These are phyloP conservation scores for Malurus cyaneus DNA, from an alignment of 2,113 vertebrate genomes.

Conservation along the genomic window DNA sequence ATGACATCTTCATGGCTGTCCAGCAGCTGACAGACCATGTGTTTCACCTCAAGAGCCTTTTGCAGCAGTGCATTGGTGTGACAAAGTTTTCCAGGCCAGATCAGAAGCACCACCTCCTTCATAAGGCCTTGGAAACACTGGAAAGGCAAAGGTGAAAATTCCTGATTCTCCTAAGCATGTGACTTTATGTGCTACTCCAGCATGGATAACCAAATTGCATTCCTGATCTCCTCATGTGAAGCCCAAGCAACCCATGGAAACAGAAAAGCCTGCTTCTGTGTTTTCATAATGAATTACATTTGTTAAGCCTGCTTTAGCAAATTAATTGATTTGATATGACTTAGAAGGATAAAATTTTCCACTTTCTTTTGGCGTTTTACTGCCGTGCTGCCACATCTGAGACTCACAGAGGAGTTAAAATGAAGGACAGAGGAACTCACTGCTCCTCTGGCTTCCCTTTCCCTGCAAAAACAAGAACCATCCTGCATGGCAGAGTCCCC, in stretches of 20 bases:
- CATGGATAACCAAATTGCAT: neutral
- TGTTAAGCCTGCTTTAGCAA: neutral
- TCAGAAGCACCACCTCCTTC: neutral
- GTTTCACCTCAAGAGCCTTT: neutral
- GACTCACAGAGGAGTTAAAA: neutral
- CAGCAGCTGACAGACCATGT: neutral
- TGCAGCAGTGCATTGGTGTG: neutral
- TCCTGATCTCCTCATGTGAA: neutral
- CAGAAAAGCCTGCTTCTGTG: neutral
- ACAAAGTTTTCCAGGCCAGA: neutral
- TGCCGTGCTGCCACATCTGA: neutral
- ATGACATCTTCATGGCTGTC: neutral
- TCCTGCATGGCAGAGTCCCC: neutral
- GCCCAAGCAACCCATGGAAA: neutral
- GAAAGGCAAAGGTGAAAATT: neutral
- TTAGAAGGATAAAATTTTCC: neutral
- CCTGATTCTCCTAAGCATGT: neutral
- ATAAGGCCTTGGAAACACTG: neutral
- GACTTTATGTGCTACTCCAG: neutral
- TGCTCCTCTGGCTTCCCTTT: neutral
- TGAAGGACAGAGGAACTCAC: neutral
- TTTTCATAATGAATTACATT: conserved; percentile 1
- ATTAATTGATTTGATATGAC: neutral
- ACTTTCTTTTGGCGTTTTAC: neutral
- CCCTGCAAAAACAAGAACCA: neutral